Percentiles rank a stretch among this genome's conserved stretches.
phyloP scores from a whole-genome alignment of 2,888 invertebrate species.

The Lasioglossum pauxillum region DNA sequence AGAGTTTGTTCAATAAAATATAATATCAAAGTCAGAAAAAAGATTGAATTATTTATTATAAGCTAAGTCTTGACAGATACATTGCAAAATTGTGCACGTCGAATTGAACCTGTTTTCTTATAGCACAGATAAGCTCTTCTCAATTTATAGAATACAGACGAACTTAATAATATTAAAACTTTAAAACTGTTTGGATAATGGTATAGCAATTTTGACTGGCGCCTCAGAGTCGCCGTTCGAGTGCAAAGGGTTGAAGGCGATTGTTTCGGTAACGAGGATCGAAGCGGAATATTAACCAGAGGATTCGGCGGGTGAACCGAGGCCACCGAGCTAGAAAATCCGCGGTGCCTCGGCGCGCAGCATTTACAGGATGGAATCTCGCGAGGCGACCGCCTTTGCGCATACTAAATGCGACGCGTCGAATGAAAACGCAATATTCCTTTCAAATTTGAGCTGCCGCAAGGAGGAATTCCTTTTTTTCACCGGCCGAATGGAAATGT shows the following conservation, averaged over 20 bases:
- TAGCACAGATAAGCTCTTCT: too few species aligned
- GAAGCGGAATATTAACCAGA: not conserved
- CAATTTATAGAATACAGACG: too few species aligned
- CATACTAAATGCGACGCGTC: conserved; percentile 37
- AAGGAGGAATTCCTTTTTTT: conserved; percentile 23
- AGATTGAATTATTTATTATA: too few species aligned
- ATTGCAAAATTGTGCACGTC: too few species aligned
- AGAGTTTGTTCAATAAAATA: too few species aligned
- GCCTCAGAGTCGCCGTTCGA: too few species aligned
- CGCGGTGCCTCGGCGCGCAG: not conserved
- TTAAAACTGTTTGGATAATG: too few species aligned
- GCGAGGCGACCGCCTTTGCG: conserved; percentile 20
- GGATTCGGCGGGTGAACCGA: not conserved
- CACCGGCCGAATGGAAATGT: conserved; percentile 58
- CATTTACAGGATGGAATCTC: conserved; percentile 32
- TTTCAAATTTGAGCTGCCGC: conserved; percentile 49
- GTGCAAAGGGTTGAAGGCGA: not conserved
- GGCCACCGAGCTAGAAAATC: not conserved
- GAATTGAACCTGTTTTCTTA: too few species aligned
- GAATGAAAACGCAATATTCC: conserved; percentile 47
- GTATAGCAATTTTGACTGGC: too few species aligned
- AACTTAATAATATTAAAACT: too few species aligned
- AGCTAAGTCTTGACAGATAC: too few species aligned
- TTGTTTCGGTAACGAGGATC: not conserved
- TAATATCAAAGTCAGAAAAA: too few species aligned